Conservation (phyloP, 2,888 invertebrate species). For the Merodon equestris region DNA sequence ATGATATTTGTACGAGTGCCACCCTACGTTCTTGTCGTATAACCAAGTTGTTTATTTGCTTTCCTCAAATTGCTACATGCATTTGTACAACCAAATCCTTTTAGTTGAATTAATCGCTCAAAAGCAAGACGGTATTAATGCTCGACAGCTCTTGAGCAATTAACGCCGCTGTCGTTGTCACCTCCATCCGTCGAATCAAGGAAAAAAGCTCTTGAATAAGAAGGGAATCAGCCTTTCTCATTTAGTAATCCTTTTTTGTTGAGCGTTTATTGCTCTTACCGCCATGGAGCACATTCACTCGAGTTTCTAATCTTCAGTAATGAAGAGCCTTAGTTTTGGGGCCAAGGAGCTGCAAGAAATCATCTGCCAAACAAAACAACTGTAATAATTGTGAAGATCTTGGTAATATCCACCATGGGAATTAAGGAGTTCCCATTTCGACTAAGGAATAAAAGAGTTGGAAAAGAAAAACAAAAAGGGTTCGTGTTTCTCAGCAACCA, state of each 20-base stretch:
- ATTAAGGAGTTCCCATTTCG: conserved; percentile 15
- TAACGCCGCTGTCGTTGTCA: conserved; percentile 37
- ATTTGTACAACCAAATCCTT: conserved; percentile 35
- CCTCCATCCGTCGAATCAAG: conserved; percentile 47
- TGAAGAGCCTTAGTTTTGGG: conserved; percentile 20
- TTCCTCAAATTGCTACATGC: not conserved
- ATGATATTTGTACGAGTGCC: conserved; percentile 52
- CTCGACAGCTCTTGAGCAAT: conserved; percentile 26
- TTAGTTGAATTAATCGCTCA: conserved; percentile 52
- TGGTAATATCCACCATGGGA: conserved; percentile 26
- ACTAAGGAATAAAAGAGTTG: conserved; percentile 2
- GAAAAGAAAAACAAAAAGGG: conserved; percentile 8
- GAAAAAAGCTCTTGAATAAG: conserved; percentile 22
- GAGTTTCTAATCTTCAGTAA: conserved; percentile 45
- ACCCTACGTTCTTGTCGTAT: too few species aligned
- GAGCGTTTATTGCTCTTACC: conserved; percentile 25
- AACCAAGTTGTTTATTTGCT: conserved; percentile 11
- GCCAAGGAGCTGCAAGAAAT: conserved; percentile 1
- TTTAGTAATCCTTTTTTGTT: conserved; percentile 46
- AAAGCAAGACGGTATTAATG: conserved; percentile 10
- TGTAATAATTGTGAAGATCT: conserved; percentile 7
- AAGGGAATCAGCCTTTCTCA: not conserved
- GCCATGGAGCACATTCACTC: conserved; percentile 2
- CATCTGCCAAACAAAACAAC: conserved; percentile 14
- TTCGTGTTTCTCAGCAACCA: conserved; percentile 20